A percentile compares a stretch with the other conserved stretches of the same genome.
phyloP scores from a whole-genome alignment of 1,140 invertebrate species.

The Psix sp. region DNA sequence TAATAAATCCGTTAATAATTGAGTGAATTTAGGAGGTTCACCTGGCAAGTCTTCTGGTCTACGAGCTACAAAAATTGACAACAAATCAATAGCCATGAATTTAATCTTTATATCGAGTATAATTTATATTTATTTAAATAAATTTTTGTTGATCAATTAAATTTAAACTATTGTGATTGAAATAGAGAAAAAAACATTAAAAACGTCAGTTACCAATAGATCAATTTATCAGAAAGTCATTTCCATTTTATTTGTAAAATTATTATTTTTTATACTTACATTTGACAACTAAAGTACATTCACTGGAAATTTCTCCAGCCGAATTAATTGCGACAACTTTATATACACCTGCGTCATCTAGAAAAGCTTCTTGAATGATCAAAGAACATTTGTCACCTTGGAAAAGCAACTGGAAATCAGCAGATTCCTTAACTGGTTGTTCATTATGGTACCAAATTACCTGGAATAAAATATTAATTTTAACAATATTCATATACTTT shows the following conservation, averaged over 20 bases:
- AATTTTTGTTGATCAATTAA: no score
- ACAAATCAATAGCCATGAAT: no score
- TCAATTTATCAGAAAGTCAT: no score
- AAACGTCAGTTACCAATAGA: no score
- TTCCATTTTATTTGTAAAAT: no score
- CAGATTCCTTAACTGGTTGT: slow-evolving; percentile 89
- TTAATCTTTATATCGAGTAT: background rate
- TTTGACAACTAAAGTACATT: slow-evolving; percentile 81
- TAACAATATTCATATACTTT: slow-evolving; percentile 13
- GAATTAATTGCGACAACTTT: slow-evolving; percentile 89
- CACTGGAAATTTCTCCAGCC: slow-evolving; percentile 86
- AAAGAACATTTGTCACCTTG: slow-evolving; percentile 89
- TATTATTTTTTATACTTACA: no score
- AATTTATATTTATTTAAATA: background rate
- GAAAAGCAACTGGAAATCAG: slow-evolving; percentile 87
- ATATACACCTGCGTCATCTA: slow-evolving; percentile 87
- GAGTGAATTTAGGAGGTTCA: slow-evolving; percentile 82
- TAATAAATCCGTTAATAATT: slow-evolving; percentile 82
- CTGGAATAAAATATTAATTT: slow-evolving; percentile 65
- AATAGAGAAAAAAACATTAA: background rate
- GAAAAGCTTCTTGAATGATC: slow-evolving; percentile 84
- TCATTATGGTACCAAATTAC: slow-evolving; percentile 93
- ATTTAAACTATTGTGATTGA: no score
- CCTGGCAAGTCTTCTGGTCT: slow-evolving; percentile 63
- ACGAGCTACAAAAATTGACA: slow-evolving; percentile 22